Conservation (phyloP, 2,888 invertebrate genomes). For the Leptinotarsa haldemani region DNA sequence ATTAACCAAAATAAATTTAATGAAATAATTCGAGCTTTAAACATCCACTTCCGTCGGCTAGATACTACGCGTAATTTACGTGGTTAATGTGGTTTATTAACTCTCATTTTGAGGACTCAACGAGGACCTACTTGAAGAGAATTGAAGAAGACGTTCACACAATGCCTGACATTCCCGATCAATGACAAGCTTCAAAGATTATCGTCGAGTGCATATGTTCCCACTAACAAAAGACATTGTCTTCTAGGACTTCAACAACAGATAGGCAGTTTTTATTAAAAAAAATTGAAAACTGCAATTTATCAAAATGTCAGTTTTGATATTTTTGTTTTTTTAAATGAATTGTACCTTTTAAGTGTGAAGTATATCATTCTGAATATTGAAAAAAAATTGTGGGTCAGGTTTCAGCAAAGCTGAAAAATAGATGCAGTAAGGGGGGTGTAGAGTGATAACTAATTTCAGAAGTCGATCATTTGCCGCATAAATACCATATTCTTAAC, state of each 20-base stretch:
- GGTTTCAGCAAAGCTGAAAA: too few relatives aligned
- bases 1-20: conserved; percentile 63
- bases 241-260: background rate
- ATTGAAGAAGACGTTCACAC: conserved; percentile 12
- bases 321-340: too few relatives aligned
- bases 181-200: background rate
- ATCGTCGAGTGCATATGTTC: background rate
- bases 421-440: too few relatives aligned
- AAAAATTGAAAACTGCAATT: too few relatives aligned
- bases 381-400: too few relatives aligned
- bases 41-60: conserved; percentile 61
- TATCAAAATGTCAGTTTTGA: too few relatives aligned
- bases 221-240: too few relatives aligned
- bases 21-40: conserved; percentile 64
- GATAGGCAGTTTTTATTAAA: background rate
- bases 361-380: too few relatives aligned
- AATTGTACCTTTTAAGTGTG: too few relatives aligned
- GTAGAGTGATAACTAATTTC: too few relatives aligned
- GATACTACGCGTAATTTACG: conserved; percentile 39
- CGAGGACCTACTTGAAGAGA: conserved; percentile 11
- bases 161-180: background rate
- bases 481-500: too few relatives aligned
- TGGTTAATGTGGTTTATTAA: conserved; percentile 40
- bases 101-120: conserved; percentile 24
- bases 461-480: too few relatives aligned